These are phyloP conservation scores for Ictalurus punctatus DNA, from an alignment of 2,113 vertebrate genomes.

Conservation along the genomic window DNA sequence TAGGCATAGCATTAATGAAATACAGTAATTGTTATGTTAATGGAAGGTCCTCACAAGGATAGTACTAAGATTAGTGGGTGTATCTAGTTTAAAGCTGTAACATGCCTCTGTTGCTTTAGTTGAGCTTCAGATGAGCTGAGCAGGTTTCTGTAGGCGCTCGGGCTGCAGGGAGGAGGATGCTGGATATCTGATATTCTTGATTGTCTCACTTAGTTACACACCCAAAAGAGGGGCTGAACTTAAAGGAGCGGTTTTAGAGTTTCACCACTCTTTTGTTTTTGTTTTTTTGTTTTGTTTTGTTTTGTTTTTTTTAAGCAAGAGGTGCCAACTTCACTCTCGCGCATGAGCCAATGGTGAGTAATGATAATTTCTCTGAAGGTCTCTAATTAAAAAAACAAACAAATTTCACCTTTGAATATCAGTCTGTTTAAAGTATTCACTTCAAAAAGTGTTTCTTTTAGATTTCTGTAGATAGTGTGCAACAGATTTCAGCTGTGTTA, in stretches of 20 bases:
- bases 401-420: background rate
- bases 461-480: background rate
- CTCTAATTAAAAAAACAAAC: background rate
- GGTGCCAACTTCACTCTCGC: background rate
- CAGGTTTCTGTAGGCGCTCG: background rate
- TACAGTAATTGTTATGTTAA: background rate
- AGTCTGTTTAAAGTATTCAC: background rate
- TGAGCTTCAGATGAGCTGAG: background rate
- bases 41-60: background rate
- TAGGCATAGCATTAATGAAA: background rate
- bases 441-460: background rate
- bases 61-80: background rate
- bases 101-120: background rate
- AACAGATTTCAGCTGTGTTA: background rate
- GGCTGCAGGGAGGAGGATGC: background rate
- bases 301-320: background rate
- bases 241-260: background rate
- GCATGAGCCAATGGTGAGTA: constrained; percentile 19
- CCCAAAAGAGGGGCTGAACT: constrained; percentile 11
- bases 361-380: background rate
- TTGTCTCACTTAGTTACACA: background rate
- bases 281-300: too few species aligned
- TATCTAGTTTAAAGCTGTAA: background rate
- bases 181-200: constrained; percentile 21
- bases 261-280: background rate